Percentiles rank a stretch among this genome's conserved stretches.
Evolutionary conservation across 2,888 invertebrate species (phyloP).

Genomic region (Eremobia ochroleuca): DNA sequence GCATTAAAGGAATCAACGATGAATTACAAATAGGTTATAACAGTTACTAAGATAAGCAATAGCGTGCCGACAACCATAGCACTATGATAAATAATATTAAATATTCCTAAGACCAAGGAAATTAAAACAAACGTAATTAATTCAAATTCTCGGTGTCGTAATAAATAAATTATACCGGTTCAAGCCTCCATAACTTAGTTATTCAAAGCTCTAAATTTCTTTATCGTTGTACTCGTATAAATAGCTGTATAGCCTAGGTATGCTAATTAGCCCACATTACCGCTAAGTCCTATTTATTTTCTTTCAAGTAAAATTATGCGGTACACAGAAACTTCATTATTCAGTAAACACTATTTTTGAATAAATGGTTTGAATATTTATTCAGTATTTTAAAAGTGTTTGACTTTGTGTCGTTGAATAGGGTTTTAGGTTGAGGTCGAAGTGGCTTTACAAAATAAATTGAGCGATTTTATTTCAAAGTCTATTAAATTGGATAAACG

Average conservation of each 20-base stretch:
- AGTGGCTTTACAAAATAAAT: conserved; percentile 19
- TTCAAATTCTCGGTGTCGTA: conserved; percentile 57
- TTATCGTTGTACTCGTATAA: conserved; percentile 58
- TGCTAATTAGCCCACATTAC: conserved; percentile 62
- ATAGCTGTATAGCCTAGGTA: conserved; percentile 45
- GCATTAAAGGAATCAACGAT: conserved; percentile 13
- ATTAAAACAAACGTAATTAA: conserved; percentile 59
- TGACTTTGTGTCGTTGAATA: conserved; percentile 21
- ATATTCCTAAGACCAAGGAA: conserved; percentile 34
- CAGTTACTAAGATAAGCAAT: conserved; percentile 23
- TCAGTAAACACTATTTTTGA: conserved; percentile 43
- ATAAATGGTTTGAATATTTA: conserved; percentile 30
- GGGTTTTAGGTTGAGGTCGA: conserved; percentile 9
- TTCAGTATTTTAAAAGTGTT: conserved; percentile 24
- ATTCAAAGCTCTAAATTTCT: conserved; percentile 66
- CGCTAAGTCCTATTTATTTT: conserved; percentile 54
- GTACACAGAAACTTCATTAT: conserved; percentile 43
- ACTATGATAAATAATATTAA: conserved; percentile 35
- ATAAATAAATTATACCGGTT: conserved; percentile 62
- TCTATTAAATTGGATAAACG: not conserved
- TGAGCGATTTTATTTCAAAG: conserved; percentile 23
- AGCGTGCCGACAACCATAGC: conserved; percentile 50
- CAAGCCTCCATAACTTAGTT: conserved; percentile 58
- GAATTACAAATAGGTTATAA: conserved; percentile 14
- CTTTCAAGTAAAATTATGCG: conserved; percentile 47